Percentiles rank a stretch among this genome's conserved stretches.
These are phyloP conservation scores for Glossophaga mutica DNA, from an alignment of 2,797 vertebrate species.

Conservation along the genomic window DNA sequence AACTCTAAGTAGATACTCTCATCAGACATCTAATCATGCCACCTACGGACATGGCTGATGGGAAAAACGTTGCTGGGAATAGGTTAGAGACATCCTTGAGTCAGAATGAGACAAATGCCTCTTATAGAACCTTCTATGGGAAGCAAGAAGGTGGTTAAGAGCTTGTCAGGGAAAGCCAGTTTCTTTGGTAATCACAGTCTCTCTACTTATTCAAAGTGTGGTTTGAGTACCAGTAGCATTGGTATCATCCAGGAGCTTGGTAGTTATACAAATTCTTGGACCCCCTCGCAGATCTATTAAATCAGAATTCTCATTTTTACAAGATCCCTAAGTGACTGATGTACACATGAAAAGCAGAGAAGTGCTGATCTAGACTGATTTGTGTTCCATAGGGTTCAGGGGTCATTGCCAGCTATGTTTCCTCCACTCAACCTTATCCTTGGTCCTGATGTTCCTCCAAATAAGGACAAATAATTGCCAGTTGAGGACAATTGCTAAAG, in stretches of 20 bases:
- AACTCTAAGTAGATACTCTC: conserved; percentile 13
- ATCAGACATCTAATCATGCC: conserved; percentile 9
- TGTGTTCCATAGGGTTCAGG: background rate
- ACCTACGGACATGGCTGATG: conserved; percentile 20
- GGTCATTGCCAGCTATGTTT: background rate
- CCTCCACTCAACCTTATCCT: background rate
- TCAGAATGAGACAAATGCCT: conserved; percentile 42
- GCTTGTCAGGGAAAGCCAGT: background rate
- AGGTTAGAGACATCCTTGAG: background rate
- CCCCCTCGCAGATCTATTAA: background rate
- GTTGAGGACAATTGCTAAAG: background rate
- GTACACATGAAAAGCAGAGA: background rate
- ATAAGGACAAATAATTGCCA: background rate
- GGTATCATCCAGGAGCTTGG: background rate
- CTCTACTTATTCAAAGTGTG: background rate
- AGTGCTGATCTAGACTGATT: background rate
- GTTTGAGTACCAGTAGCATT: background rate
- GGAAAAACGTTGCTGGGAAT: background rate
- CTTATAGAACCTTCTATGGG: conserved; percentile 4
- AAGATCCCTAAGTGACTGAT: background rate
- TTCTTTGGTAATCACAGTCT: background rate
- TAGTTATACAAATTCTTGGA: background rate
- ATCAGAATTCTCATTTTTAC: conserved; percentile 33
- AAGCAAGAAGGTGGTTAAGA: background rate
- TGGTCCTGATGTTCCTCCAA: background rate